Evolutionary conservation across 2,888 invertebrate genomes (phyloP).

Genomic region (Phania funesta): DNA sequence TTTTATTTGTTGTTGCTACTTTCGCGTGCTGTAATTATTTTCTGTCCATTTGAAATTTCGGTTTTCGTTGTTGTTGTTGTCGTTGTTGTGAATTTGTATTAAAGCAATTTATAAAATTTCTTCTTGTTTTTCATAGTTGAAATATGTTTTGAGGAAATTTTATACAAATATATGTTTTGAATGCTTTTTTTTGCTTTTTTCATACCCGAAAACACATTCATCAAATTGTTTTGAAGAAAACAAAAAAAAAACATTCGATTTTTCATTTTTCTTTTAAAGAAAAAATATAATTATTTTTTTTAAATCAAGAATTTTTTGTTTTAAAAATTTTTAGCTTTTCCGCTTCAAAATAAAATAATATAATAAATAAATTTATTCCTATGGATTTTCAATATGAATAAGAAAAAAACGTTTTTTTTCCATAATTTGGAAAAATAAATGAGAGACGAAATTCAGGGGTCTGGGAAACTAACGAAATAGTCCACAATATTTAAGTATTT

Average conservation of each 20-base stretch:
- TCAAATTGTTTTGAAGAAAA: conserved; percentile 70
- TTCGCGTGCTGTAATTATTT: conserved; percentile 46
- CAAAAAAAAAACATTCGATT: background rate
- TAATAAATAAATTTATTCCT: conserved; percentile 56
- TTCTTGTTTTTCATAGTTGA: conserved; percentile 48
- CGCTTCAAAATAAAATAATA: conserved; percentile 44
- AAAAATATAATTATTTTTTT: conserved; percentile 4
- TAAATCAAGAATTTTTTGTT: conserved; percentile 10
- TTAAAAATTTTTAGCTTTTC: conserved; percentile 26
- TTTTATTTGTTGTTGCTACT: conserved; percentile 47
- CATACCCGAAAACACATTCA: conserved; percentile 75
- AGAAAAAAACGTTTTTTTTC: background rate
- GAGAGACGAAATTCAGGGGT: no score
- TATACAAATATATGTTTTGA: conserved; percentile 68
- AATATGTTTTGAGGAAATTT: conserved; percentile 73
- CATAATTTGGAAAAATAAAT: background rate
- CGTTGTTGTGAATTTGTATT: background rate
- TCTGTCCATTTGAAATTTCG: conserved; percentile 37
- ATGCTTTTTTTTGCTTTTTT: conserved; percentile 1
- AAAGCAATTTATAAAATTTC: conserved; percentile 32
- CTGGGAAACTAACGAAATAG: no score
- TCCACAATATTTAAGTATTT: no score
- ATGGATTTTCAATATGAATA: conserved; percentile 29
- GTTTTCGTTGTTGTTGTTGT: conserved; percentile 24
- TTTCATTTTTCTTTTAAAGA: background rate